Base-by-base conservation (phyloP, 2,797 vertebrate genomes). In the Varecia variegata region DNA sequence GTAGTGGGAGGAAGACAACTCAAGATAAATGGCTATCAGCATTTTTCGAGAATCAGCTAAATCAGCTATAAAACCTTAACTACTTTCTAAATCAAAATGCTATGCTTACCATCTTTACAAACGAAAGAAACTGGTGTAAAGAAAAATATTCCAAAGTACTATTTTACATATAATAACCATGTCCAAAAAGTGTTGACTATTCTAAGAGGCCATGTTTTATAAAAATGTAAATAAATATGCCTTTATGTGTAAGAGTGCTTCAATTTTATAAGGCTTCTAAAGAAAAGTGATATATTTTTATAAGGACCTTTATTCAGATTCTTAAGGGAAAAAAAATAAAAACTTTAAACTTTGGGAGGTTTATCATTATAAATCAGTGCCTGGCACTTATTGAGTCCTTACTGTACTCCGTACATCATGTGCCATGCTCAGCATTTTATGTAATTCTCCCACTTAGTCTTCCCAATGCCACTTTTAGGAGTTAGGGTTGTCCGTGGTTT, bases 31-130 rank as follows among this genome's bases (percentile, higher is more conserved):
- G 67, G 60, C 38, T 54, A 77, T 60, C 65, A 68, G 62, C 40
- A 21, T 88, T 96, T 96, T 90, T 95, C 62, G 88, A 90, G 80
- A 92, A 96, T 95, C 89, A 88, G 86, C 74, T 95, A 93, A 88
- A 85, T 82, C 56, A 65, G 76, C 77, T 88, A 58, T 88, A 88
- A 94, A 97, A 93, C 27, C 62, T 62, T 74, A 88, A 91, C 82
- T 67, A 83, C 65, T 80, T 89, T 88, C 76, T 94, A 93, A 94
- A 95, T 88, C 92, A 94, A 95, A 97, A 85, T 88, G 77, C 50
- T 38, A 65, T 23, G n/a, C 88, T 94, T 79, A 94, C 43, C 60
- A 50, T 71, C 95, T 96, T 90, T 65, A 74, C n/a, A 90, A 88
- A 81, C n/a, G 40, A 68, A 89, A 77, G 74, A 92, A 93, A 97